A percentile compares a stretch with the other conserved stretches of the same genome.
These are phyloP conservation scores for Sakesphorus luctuosus DNA, from an alignment of 2,113 vertebrate species.

Conservation along the genomic window DNA sequence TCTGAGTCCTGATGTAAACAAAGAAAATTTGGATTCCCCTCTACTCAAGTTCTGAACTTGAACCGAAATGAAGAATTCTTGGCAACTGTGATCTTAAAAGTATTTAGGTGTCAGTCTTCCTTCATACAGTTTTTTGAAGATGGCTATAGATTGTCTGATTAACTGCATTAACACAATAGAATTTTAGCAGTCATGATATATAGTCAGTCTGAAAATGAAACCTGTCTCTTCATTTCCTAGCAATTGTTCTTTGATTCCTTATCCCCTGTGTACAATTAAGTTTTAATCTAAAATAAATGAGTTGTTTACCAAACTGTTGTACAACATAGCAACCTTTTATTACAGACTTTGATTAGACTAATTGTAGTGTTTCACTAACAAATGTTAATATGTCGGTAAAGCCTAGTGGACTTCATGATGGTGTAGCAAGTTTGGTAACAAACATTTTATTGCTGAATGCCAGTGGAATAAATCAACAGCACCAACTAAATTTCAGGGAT, in stretches of 20 bases:
- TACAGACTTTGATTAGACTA: neutral
- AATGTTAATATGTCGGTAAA: neutral
- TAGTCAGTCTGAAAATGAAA: neutral
- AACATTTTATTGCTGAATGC: neutral
- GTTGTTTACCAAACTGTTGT: neutral
- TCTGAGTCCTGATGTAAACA: constrained; percentile 76
- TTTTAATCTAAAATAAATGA: constrained; percentile 48
- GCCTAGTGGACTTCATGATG: neutral
- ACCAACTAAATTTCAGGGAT: neutral
- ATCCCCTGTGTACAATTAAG: neutral
- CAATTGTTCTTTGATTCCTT: neutral
- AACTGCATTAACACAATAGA: neutral
- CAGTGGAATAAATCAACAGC: neutral
- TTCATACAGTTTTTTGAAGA: neutral
- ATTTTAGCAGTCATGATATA: neutral
- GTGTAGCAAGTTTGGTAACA: neutral
- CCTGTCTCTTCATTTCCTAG: neutral
- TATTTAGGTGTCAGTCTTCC: neutral
- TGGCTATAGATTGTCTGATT: neutral
- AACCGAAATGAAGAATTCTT: neutral
- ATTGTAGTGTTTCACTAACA: neutral
- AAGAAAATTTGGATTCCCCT: constrained; percentile 78
- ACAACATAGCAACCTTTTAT: neutral
- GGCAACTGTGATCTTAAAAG: neutral
- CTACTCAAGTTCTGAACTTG: constrained; percentile 76